phyloP scores from a whole-genome alignment of 2,113 vertebrate genomes.

The Notarius lentiginosus region DNA sequence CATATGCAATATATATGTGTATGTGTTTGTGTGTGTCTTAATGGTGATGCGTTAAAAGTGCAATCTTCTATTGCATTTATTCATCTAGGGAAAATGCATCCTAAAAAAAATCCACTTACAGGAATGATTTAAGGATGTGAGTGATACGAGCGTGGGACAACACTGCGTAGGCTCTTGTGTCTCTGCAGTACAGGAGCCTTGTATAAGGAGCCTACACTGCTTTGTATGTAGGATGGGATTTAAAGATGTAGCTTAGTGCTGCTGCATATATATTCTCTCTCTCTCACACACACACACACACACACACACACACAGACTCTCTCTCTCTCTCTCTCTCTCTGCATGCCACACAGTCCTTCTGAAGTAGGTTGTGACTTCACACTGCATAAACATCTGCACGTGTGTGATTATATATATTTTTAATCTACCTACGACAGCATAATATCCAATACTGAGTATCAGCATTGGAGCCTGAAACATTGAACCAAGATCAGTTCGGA shows the following conservation, averaged over 20 bases:
- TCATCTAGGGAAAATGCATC: neutral
- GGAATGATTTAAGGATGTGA: neutral
- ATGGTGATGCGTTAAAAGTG: neutral
- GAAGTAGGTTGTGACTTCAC: neutral
- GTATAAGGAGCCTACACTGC: neutral
- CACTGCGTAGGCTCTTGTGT: neutral
- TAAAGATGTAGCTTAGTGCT: constrained; percentile 1
- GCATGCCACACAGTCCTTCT: neutral
- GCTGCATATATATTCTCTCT: neutral
- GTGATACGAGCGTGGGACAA: neutral
- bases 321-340: neutral
- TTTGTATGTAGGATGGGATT: neutral
- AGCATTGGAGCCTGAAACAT: neutral
- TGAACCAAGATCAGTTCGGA: neutral
- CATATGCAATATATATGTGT: neutral
- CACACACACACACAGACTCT: neutral
- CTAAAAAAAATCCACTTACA: neutral
- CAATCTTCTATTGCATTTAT: neutral
- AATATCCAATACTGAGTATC: neutral
- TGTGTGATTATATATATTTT: too few species aligned
- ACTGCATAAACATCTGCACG: constrained; percentile 1
- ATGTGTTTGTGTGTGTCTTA: too few species aligned
- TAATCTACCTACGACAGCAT: neutral
- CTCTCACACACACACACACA: neutral
- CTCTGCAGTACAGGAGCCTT: neutral